Percentiles rank a stretch among this genome's conserved stretches.
Evolutionary conservation across 37 sponge, comb jelly and placozoan species (phyloP).

Genomic region (Ephydatia muelleri): DNA sequence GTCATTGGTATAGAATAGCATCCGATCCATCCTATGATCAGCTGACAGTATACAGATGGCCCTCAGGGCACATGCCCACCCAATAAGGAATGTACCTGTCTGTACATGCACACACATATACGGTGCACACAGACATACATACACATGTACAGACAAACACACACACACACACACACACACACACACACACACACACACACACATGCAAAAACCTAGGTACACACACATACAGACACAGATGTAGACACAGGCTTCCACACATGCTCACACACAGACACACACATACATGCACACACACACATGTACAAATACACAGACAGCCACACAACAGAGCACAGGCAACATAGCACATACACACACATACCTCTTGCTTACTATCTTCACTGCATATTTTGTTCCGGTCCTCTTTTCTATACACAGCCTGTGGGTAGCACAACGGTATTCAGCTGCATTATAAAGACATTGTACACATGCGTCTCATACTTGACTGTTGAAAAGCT

Average conservation of each 20-base stretch:
- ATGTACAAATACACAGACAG: neutral
- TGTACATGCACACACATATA: too few species aligned
- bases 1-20: neutral
- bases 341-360: neutral
- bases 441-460: too few species aligned
- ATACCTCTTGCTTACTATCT: constrained; percentile 90
- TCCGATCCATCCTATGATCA: neutral
- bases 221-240: neutral
- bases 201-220: neutral
- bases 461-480: neutral
- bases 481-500: constrained; percentile 85
- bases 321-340: neutral
- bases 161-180: too few species aligned
- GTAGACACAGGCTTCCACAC: neutral
- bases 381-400: constrained; percentile 88
- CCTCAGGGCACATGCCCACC: too few species aligned
- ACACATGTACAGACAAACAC: too few species aligned
- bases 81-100: too few species aligned
- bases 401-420: constrained; percentile 76
- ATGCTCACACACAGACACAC: neutral
- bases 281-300: neutral
- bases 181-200: neutral
- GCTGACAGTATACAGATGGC: neutral
- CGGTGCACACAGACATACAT: too few species aligned
- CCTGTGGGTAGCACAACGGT: constrained; percentile 39